phyloP scores from a whole-genome alignment of 2,113 vertebrate species.

The Ornithorhynchus anatinus region DNA sequence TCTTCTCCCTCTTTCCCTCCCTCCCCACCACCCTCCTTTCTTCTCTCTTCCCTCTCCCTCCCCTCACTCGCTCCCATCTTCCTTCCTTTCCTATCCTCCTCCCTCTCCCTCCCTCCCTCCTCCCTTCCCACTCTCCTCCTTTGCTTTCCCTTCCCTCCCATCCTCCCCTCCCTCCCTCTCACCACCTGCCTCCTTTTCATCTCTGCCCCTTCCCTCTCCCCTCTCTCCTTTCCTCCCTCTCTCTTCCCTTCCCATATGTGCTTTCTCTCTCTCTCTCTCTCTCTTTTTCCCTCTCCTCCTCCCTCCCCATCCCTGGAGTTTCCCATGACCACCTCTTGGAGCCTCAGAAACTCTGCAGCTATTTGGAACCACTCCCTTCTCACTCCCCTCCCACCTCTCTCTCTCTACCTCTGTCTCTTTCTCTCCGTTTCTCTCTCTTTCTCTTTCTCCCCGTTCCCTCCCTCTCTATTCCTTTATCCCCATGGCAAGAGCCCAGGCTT shows the following conservation, averaged over 20 bases:
- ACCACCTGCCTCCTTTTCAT: neutral
- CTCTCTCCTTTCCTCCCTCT: neutral
- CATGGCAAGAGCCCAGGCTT: no score
- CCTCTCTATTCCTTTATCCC: no score
- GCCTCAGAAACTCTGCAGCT: neutral
- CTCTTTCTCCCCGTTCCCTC: neutral
- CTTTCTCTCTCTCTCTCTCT: neutral
- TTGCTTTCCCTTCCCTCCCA: neutral
- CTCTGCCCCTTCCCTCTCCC: neutral
- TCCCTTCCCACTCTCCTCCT: no score
- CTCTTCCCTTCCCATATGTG: neutral
- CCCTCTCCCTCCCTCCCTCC: neutral
- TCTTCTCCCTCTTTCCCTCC: no score
- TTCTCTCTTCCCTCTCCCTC: no score
- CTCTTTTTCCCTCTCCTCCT: no score
- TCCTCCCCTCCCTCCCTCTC: neutral
- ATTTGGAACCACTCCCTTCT: neutral
- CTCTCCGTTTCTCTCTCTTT: neutral
- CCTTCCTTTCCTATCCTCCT: no score
- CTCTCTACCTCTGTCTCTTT: neutral
- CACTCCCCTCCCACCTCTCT: neutral
- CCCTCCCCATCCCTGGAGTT: neutral
- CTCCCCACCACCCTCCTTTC: no score
- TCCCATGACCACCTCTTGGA: neutral
- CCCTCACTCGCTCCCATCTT: neutral